Evolutionary conservation across 2,113 vertebrate genomes (phyloP).

Genomic region (Urocynchramus pylzowi): DNA sequence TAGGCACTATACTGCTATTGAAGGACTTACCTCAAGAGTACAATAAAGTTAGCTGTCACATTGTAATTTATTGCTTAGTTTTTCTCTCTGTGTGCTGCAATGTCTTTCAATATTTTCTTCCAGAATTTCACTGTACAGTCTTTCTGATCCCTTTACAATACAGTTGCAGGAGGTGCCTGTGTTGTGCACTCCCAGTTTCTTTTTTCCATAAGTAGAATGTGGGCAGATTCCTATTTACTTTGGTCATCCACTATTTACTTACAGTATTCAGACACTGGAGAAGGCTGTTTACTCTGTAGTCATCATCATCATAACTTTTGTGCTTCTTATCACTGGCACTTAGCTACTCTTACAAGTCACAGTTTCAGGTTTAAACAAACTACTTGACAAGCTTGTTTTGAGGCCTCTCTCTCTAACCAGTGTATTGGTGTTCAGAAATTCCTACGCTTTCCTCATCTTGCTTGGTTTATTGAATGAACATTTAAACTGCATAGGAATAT

Average conservation of each 20-base stretch:
- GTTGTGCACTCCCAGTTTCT: too few relatives aligned
- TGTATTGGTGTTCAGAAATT: not conserved
- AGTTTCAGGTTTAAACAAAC: not conserved
- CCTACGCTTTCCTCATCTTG: not conserved
- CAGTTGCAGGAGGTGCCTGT: not conserved
- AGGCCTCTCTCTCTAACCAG: not conserved
- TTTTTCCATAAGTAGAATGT: not conserved
- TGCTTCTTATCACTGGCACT: not conserved
- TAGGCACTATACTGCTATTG: not conserved
- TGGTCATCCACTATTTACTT: not conserved
- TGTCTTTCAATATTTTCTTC: not conserved
- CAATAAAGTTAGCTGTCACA: not conserved
- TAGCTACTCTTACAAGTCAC: not conserved
- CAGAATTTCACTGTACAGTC: not conserved
- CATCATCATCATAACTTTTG: not conserved
- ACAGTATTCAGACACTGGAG: not conserved
- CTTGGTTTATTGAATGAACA: not conserved
- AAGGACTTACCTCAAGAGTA: not conserved
- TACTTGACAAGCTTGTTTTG: not conserved
- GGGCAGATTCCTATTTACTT: not conserved
- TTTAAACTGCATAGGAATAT: not conserved
- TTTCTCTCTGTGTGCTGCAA: not conserved
- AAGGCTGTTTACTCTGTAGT: not conserved
- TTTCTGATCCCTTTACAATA: not conserved
- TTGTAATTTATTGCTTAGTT: not conserved